Evolutionary conservation across 2,797 vertebrate genomes (phyloP), one percentile per base, ranked within the genome.

Genomic region (Notolepis coatsorum): DNA sequence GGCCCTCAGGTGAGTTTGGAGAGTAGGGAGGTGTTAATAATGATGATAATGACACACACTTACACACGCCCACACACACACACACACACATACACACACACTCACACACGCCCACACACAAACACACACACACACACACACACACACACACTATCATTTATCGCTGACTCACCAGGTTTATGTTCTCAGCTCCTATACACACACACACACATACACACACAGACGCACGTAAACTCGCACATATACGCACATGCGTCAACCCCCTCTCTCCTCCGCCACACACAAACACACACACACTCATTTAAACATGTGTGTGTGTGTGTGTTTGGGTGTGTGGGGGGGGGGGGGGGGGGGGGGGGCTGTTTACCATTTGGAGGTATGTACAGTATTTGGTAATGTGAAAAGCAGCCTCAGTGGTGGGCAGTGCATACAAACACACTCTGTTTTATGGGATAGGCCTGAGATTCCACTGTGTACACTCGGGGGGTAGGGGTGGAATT

Each of bases 341-440:
- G 42, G 24, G 28, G 33, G 31, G 35, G 48, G 8, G 4, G 28
- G 43, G 21, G 2, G 12, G 39, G 27, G 49, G 55, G 48, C 66
- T 91, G 88, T 88, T 90, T 89, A 91, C 86, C 84, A 84, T 89
- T 84, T 78, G 73, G 50, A 88, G 88, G 89, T 90, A 90, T 91
- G 85, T 87, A 88, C 86, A 90, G 82, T 90, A 87, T 89, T 89
- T 86, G 73, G 85, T 85, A 18, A 84, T 81, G 84, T 89, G 81
- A 86, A 82, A 86, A 80, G 78, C 68, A 85, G 83, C 67, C 61
- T 85, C 68, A 71, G 84, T 63, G 79, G 84, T 81, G 77, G 75
- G 79, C 45, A 72, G 82, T 81, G 73, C 68, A 49, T 61, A 90
- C 85, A 90, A 88, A 87, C 86, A 88, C 50, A 65, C 73, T 80